Conservation (phyloP, 2,888 invertebrate species). For the Polietes domitor region DNA sequence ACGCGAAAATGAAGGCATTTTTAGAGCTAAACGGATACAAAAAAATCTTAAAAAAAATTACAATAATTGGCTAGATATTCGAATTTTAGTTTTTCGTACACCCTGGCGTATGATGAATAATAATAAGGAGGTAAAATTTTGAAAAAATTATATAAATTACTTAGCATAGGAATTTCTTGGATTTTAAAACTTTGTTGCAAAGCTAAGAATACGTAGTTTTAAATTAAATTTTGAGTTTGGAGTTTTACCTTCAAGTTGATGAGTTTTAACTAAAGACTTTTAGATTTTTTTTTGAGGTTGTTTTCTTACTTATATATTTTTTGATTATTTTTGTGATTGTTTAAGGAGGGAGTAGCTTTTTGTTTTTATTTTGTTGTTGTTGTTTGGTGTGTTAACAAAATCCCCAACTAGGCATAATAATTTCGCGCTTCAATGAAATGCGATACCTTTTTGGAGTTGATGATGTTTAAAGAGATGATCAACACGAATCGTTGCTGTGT, state of each 20-base stretch:
- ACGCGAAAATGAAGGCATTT: not conserved
- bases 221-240: not conserved
- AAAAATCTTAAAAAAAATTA: not conserved
- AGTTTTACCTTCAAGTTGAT: not conserved
- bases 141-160: not conserved
- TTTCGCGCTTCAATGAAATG: slow-evolving; percentile 72
- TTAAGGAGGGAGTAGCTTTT: not conserved
- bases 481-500: slow-evolving; percentile 56
- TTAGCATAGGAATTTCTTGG: not conserved
- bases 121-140: not conserved
- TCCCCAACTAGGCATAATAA: slow-evolving; percentile 70
- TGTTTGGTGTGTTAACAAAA: slow-evolving; percentile 56
- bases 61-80: not conserved
- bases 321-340: slow-evolving; percentile 21
- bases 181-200: not conserved
- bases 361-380: slow-evolving; percentile 54
- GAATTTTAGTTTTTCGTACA: not conserved
- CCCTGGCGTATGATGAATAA: slow-evolving; percentile 30
- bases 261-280: not conserved
- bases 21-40: not conserved
- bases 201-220: not conserved
- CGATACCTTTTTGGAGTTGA: slow-evolving; percentile 68
- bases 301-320: slow-evolving; percentile 31
- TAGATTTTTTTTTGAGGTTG: not conserved
- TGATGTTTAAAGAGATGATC: slow-evolving; percentile 68